A percentile compares a stretch with the other conserved stretches of the same genome.
Evolutionary conservation across 2,797 vertebrate genomes (phyloP).

Genomic region (Pelochelys cantorii): DNA sequence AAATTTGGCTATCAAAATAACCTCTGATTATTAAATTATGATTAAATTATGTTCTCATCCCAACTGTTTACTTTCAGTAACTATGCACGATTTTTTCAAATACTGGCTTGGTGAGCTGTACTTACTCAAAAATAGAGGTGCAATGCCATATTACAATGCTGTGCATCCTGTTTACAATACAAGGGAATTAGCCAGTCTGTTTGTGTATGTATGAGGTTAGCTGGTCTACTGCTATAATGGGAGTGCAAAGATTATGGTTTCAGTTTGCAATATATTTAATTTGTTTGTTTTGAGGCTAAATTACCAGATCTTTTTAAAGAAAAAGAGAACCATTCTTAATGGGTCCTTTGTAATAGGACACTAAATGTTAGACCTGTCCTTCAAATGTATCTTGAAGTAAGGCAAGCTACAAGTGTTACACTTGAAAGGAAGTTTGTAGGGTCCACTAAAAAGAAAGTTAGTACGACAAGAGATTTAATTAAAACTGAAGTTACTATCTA

Average conservation of each 20-base stretch:
- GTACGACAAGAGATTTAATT: neutral
- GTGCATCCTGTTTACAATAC: neutral
- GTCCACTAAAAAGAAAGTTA: neutral
- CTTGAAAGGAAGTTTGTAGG: neutral
- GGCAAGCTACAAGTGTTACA: neutral
- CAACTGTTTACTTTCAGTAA: accelerated
- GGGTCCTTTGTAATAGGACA: neutral
- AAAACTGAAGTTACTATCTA: neutral
- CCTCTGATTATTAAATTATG: accelerated
- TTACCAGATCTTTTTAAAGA: slow-evolving; percentile 15
- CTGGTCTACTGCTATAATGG: slow-evolving; percentile 12
- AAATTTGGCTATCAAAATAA: neutral
- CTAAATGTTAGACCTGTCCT: neutral
- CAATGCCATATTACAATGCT: accelerated
- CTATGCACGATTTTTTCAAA: accelerated
- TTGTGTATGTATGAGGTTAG: neutral
- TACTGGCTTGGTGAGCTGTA: neutral
- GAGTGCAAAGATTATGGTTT: slow-evolving; percentile 25
- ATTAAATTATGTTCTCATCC: neutral
- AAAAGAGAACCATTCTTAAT: neutral
- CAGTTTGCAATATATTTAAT: slow-evolving; percentile 43
- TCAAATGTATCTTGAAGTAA: accelerated
- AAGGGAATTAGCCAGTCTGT: neutral
- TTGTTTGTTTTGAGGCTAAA: slow-evolving; percentile 56
- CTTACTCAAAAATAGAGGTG: neutral